Base-by-base conservation (phyloP, 2,113 vertebrate genomes). In the Anoplopoma fimbria region DNA sequence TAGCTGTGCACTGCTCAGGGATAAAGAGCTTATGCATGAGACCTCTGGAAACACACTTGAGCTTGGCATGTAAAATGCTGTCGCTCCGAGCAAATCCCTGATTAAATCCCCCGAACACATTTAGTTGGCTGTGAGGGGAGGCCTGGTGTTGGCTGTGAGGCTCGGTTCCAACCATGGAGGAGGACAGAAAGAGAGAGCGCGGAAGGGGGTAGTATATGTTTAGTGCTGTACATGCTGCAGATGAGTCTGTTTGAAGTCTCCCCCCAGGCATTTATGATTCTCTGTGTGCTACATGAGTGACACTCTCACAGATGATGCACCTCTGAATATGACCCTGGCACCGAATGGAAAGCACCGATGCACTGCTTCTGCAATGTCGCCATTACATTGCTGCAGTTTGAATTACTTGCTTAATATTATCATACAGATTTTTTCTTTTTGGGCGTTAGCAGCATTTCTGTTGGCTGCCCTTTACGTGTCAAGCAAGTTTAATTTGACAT, bases 21-120 rank as follows among this genome's bases (percentile, higher is more conserved):
- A 92, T 93, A 88, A 92, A 92, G 88, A 87, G 92, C 92, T 93
- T 91, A 92, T 85, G 77, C 74, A 86, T 77, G 84, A 92, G 90
- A 93, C 91, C 84, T 87, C 88, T 87, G 83, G 75, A 93, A 94
- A 91, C 87, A 87, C 70, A 83, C 87, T 89, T 57, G 47, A 90
- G 85, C 88, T 84, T 70, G 87, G 57, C 47, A 2, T 87, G 83
- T 90, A 88, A 93, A 90, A 88, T 79, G 89, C 80, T 90, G 88
- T 93, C 70, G 76, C 86, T 82, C 90, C 68, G 83, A 88, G 83
- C 79, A 93, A 92, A 93, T 92, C 91, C 92, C 75, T 73, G 82
- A 89, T 90, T 87, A 92, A 90, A 88, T 78, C 82, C 84, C 45
- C 70, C 33, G 73, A 87, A 92, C 84, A 86, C 53, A 67, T 90